Conservation (phyloP, 2,888 invertebrate genomes). For the Xanthostigma xanthostigma region DNA sequence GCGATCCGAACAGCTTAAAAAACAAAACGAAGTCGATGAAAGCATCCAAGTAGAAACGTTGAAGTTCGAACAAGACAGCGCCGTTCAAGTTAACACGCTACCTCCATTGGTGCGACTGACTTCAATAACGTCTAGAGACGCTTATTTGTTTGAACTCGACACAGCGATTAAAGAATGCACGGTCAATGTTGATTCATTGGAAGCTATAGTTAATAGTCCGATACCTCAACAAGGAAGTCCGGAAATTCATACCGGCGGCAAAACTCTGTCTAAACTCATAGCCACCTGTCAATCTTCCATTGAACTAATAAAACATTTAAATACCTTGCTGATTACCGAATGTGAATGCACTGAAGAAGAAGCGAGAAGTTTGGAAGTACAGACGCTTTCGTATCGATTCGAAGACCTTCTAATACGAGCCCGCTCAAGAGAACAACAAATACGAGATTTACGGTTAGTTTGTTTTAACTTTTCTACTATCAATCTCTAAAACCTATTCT, state of each 20-base stretch:
- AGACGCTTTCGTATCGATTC: constrained; percentile 48
- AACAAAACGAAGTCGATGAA: constrained; percentile 35
- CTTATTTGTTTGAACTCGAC: constrained; percentile 60
- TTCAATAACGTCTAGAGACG: constrained; percentile 66
- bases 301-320: constrained; percentile 69
- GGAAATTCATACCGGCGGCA: constrained; percentile 46
- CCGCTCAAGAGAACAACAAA: constrained; percentile 58
- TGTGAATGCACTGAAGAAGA: constrained; percentile 51
- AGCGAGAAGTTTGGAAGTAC: constrained; percentile 49
- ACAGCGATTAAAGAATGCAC: constrained; percentile 59
- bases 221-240: constrained; percentile 35
- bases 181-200: constrained; percentile 47
- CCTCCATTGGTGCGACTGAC: constrained; percentile 44
- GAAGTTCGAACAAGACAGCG: constrained; percentile 59
- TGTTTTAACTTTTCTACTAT: not conserved
- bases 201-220: constrained; percentile 44
- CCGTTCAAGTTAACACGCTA: constrained; percentile 71
- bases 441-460: constrained; percentile 59
- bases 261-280: constrained; percentile 58
- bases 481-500: too few relatives aligned
- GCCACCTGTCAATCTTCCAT: constrained; percentile 66
- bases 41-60: constrained; percentile 57
- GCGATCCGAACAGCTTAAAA: constrained; percentile 18
- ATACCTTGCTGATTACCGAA: constrained; percentile 56
- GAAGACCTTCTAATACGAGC: constrained; percentile 53